Evolutionary conservation across 64 coral and sea anemone genomes (phyloP), one percentile per base, ranked within the genome.

Genomic region (Acropora tenuis): DNA sequence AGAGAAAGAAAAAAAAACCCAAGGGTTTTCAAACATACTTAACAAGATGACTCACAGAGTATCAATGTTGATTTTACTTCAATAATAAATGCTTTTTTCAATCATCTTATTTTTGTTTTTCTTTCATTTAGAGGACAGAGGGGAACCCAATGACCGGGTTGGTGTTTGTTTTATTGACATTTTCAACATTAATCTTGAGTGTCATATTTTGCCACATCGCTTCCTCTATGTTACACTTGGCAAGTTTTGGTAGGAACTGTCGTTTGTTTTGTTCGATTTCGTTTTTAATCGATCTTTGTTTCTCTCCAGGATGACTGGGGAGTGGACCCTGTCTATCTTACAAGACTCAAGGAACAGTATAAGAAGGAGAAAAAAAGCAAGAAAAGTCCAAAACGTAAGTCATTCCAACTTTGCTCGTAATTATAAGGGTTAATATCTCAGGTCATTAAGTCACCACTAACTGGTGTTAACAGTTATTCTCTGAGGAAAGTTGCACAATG

Each of bases 331-430:
- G 92, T 83, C 79, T 89, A 93, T 84, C 86, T 99, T 79, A 89
- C 97, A 57, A 99, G 96, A 86, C 88, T 99, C 77, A 99, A 99
- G 88, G 95, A 97, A 41, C 97, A 99, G 79, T 99, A 99, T 53
- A 94, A 90, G 77, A 99, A 99, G 84, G 97, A 99, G 60, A 93
- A 87, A 59, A 95, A 99, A 75, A 92, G 86, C 9, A 96, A 96
- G 83, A 96, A 95, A 71, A 98, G 93, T 79, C 93, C 88, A 90
- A 98, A 98, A 88, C 82, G 96, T 98, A 73, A 88, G 95, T 47
- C 1, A 55, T 10, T 55, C 10, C 5, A 55, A 10, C 52, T 55
- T 7, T 55, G 1, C 52, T 7, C 10, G 52, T 5, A 55, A 10
- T 5, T 10, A 55, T 55, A 10, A 10, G 5, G 52, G 52, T 55